Conservation (phyloP, 2,113 vertebrate genomes). For the Bufo bufo region DNA sequence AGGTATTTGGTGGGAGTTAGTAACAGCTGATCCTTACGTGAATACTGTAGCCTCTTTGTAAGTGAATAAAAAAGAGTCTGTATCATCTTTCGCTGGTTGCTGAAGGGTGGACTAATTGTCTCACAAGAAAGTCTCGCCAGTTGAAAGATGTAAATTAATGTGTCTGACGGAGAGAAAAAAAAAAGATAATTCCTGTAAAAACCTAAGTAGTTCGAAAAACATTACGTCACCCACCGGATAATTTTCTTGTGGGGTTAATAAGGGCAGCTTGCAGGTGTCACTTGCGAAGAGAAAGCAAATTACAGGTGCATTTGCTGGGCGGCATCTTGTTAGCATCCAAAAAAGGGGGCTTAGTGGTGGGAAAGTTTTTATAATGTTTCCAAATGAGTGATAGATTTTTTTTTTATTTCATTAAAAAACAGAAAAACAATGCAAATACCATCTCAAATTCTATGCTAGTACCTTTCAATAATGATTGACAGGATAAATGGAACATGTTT, state of each 20-base stretch:
- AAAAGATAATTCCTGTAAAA: constrained; percentile 36
- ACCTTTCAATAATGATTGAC: too few relatives aligned
- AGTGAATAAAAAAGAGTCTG: constrained; percentile 30
- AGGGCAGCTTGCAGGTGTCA: constrained; percentile 4
- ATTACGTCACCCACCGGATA: constrained; percentile 4
- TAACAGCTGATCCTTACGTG: constrained; percentile 33
- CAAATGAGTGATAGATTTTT: background rate
- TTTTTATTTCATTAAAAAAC: background rate
- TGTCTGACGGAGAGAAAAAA: constrained; percentile 24
- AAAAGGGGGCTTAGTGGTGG: background rate
- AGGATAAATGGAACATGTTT: too few relatives aligned
- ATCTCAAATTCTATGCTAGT: too few relatives aligned
- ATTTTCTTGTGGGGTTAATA: background rate
- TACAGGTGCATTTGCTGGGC: constrained; percentile 10
- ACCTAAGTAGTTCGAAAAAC: constrained; percentile 32
- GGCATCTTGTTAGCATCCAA: background rate
- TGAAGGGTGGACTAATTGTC: constrained; percentile 44
- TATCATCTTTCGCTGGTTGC: constrained; percentile 33
- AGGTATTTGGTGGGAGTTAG: constrained; percentile 22
- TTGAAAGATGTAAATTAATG: constrained; percentile 42
- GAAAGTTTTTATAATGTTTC: background rate
- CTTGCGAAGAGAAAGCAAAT: background rate
- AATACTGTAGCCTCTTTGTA: constrained; percentile 44
- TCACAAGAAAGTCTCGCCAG: constrained; percentile 45
- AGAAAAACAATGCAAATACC: too few relatives aligned